phyloP scores from a whole-genome alignment of 2,888 invertebrate species.

The Tridacna crocea region DNA sequence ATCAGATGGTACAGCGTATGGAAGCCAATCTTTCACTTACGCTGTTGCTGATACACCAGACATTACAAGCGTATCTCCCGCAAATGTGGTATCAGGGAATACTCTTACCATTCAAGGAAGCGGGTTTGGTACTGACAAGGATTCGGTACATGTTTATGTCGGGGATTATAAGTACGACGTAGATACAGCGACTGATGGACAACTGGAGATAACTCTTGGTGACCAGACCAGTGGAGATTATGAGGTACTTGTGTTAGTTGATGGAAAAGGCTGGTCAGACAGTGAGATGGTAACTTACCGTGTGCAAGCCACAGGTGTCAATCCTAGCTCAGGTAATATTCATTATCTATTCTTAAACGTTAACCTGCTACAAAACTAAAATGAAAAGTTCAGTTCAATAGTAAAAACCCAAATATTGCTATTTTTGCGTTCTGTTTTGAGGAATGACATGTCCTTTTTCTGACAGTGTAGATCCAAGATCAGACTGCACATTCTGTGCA shows the following conservation, averaged over 20 bases:
- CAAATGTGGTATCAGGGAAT: conserved; percentile 55
- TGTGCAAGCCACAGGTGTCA: background rate
- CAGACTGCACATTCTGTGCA: too few species aligned
- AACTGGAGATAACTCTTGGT: conserved; percentile 28
- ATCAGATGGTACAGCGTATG: conserved; percentile 57
- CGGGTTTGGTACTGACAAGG: conserved; percentile 45
- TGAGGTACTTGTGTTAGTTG: conserved; percentile 13
- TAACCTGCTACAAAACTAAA: background rate
- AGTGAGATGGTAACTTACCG: conserved; percentile 1
- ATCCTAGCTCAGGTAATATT: conserved; percentile 13
- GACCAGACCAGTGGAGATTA: conserved; percentile 30
- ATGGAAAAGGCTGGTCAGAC: conserved; percentile 29
- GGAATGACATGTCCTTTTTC: too few species aligned
- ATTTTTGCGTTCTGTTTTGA: too few species aligned
- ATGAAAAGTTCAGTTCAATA: too few species aligned
- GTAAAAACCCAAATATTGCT: too few species aligned
- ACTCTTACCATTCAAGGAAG: conserved; percentile 59
- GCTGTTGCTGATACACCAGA: conserved; percentile 47
- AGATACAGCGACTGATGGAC: background rate
- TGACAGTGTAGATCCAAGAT: too few species aligned
- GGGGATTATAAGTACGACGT: conserved; percentile 12
- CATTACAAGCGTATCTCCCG: conserved; percentile 55
- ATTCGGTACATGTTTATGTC: conserved; percentile 11
- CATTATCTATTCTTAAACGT: background rate
- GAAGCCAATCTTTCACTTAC: conserved; percentile 54